Evolutionary conservation across 35 echinoderm and acorn worm species (phyloP).

Genomic region (Apostichopus parvimensis): DNA sequence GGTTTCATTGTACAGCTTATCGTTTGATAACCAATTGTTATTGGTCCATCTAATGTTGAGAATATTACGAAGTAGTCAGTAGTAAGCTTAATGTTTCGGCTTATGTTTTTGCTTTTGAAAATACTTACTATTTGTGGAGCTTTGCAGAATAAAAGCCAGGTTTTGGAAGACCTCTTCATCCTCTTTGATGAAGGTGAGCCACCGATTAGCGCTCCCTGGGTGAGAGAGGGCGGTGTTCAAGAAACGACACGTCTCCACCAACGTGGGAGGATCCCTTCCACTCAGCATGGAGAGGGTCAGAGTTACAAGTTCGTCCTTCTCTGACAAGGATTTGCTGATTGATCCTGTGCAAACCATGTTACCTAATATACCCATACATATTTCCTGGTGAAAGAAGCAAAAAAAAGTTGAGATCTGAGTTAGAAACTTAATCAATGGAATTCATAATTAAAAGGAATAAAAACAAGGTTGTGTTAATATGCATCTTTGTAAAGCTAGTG

Average conservation of each 20-base stretch:
- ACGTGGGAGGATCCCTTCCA: slow-evolving; percentile 74
- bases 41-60: too few species aligned
- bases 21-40: too few species aligned
- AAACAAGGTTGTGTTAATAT: too few species aligned
- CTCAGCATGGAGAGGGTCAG: slow-evolving; percentile 70
- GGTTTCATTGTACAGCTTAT: too few species aligned
- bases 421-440: too few species aligned
- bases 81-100: too few species aligned
- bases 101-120: too few species aligned
- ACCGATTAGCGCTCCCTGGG: slow-evolving; percentile 31
- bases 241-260: slow-evolving; percentile 79
- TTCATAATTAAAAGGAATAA: too few species aligned
- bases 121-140: slow-evolving; percentile 96
- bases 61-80: too few species aligned
- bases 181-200: slow-evolving; percentile 60
- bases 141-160: slow-evolving; percentile 82
- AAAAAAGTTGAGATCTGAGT: too few species aligned
- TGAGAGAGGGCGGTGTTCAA: slow-evolving; percentile 65
- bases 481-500: too few species aligned
- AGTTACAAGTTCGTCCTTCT: background rate
- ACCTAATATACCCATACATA: slow-evolving; percentile 86
- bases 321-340: slow-evolving; percentile 50
- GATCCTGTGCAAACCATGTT: slow-evolving; percentile 86
- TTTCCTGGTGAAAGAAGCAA: slow-evolving; percentile 55
- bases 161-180: slow-evolving; percentile 63